Conservation (phyloP, 2,888 invertebrate species). For the Drosophila ustulata region DNA sequence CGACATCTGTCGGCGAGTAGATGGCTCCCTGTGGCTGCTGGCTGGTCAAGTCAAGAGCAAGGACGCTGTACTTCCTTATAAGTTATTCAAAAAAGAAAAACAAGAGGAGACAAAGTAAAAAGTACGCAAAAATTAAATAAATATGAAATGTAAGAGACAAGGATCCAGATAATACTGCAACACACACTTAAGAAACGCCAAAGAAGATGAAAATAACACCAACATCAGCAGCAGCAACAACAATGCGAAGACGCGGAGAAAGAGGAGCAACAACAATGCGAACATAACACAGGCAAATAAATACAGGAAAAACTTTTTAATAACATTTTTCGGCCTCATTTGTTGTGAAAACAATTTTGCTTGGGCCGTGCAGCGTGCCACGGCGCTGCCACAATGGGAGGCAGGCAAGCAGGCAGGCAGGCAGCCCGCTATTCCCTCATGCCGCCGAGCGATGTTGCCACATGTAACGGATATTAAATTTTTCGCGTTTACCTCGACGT, state of each 20-base stretch:
- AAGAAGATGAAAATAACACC: slow-evolving; percentile 37
- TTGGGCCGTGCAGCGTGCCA: slow-evolving; percentile 47
- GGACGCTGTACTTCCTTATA: slow-evolving; percentile 43
- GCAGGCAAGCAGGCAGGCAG: not conserved
- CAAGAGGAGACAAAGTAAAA: slow-evolving; percentile 62
- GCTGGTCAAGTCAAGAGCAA: slow-evolving; percentile 16
- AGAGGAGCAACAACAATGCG: slow-evolving; percentile 10
- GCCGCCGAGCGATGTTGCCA: slow-evolving; percentile 35
- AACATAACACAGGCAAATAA: slow-evolving; percentile 62
- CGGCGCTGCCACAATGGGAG: slow-evolving; percentile 14
- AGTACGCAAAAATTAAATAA: slow-evolving; percentile 72
- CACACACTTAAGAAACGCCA: slow-evolving; percentile 54
- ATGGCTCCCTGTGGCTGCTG: slow-evolving; percentile 5
- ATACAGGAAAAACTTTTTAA: slow-evolving; percentile 78
- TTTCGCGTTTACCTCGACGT: slow-evolving; percentile 72
- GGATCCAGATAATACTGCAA: slow-evolving; percentile 45
- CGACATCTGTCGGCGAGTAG: slow-evolving; percentile 17
- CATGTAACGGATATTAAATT: slow-evolving; percentile 78
- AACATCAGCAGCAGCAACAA: slow-evolving; percentile 19
- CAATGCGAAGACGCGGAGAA: not conserved
- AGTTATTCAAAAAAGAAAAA: slow-evolving; percentile 52
- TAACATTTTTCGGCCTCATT: slow-evolving; percentile 82
- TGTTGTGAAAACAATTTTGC: slow-evolving; percentile 76
- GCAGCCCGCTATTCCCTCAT: slow-evolving; percentile 4
- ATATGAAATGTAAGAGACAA: slow-evolving; percentile 68